Evolutionary conservation across 37 sponge, comb jelly and placozoan species (phyloP).

Genomic region (Cliona cf. orientalis): DNA sequence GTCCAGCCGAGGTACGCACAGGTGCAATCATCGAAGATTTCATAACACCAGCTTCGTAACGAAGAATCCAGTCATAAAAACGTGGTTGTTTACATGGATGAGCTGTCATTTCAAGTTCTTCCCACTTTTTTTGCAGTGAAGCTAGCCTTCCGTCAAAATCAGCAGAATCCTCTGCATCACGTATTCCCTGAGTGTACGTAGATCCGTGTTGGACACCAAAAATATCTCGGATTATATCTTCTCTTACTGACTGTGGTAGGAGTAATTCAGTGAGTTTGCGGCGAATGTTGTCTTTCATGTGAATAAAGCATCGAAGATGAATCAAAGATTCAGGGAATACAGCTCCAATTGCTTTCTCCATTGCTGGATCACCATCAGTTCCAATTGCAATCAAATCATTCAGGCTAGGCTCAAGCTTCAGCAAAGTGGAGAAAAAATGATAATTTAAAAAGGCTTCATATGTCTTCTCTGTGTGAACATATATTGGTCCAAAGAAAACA

Average conservation of each 20-base stretch:
- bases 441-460: conserved; percentile 11
- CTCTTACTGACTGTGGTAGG: conserved; percentile 3
- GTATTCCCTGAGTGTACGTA: neutral
- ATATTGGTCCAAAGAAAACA: conserved; percentile 3
- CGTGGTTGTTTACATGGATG: neutral
- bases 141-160: neutral
- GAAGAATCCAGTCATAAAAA: neutral
- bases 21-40: conserved; percentile 4
- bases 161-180: neutral
- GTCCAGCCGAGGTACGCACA: neutral
- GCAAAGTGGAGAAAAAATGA: conserved; percentile 1
- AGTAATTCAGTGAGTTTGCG: conserved; percentile 1
- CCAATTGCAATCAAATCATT: conserved; percentile 2
- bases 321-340: neutral
- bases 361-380: conserved; percentile 9
- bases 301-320: neutral
- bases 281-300: conserved; percentile 3
- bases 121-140: neutral
- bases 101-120: neutral
- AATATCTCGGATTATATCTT: neutral
- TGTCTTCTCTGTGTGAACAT: conserved; percentile 10
- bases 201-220: neutral
- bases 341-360: neutral
- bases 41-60: neutral
- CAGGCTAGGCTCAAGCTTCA: neutral